Conservation (phyloP, 2,888 invertebrate genomes). For the Dryocosmus kuriphilus region DNA sequence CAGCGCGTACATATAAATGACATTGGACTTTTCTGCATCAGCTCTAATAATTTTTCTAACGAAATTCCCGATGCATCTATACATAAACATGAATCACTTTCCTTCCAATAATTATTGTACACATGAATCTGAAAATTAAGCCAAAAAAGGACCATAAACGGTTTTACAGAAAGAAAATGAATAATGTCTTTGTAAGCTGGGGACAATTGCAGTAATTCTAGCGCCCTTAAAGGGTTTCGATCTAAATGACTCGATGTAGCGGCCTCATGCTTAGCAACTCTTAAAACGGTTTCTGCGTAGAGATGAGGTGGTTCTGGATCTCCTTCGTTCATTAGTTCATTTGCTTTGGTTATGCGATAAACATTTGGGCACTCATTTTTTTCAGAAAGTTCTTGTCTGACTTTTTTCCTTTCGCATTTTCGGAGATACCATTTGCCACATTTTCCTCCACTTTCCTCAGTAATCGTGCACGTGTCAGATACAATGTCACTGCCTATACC, state of each 20-base stretch:
- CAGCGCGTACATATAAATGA: not conserved
- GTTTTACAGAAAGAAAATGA: constrained; percentile 47
- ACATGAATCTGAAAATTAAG: constrained; percentile 46
- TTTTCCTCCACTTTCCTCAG: too few species aligned
- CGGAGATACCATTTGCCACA: too few species aligned
- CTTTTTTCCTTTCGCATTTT: too few species aligned
- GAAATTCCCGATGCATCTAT: constrained; percentile 51
- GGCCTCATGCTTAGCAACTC: constrained; percentile 31
- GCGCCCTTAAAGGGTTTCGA: constrained; percentile 43
- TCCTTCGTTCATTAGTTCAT: constrained; percentile 36
- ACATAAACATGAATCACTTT: constrained; percentile 25
- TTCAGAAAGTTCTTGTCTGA: too few species aligned
- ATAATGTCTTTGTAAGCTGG: constrained; percentile 33
- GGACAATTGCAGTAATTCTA: constrained; percentile 39
- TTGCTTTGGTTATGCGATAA: too few species aligned
- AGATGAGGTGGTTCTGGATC: constrained; percentile 45
- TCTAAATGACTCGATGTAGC: constrained; percentile 30
- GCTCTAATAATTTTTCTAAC: too few species aligned
- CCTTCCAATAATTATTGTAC: constrained; percentile 43
- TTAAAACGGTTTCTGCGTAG: constrained; percentile 7
- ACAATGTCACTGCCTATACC: too few species aligned
- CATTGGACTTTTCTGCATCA: not conserved
- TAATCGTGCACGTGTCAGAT: too few species aligned
- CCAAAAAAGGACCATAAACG: constrained; percentile 53
- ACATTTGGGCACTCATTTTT: too few species aligned